Conservation (phyloP, 2,888 invertebrate genomes). For the Cataglyphis altisquamis region DNA sequence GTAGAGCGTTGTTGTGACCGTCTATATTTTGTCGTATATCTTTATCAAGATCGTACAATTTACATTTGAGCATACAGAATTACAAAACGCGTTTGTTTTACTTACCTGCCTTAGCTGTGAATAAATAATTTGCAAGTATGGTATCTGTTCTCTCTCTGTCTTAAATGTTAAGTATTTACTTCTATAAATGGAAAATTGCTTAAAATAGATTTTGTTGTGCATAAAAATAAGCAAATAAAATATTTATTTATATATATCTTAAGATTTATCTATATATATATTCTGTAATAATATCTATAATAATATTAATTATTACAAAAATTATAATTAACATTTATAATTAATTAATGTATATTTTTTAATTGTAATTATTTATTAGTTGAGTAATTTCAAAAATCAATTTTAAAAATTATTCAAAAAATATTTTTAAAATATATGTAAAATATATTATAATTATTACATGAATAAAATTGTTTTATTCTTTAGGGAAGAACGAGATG, state of each 20-base stretch:
- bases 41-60: not conserved
- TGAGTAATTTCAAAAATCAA: not conserved
- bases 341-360: too few species aligned
- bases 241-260: too few species aligned
- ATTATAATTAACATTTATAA: not conserved
- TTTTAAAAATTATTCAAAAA: not conserved
- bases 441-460: not conserved
- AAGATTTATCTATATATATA: too few species aligned
- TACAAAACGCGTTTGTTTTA: not conserved
- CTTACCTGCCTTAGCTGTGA: not conserved
- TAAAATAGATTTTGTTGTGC: not conserved
- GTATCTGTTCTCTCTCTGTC: not conserved
- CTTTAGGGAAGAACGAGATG: constrained; percentile 78
- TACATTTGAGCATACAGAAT: too few species aligned
- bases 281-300: too few species aligned
- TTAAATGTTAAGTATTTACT: not conserved
- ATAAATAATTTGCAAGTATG: not conserved
- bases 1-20: constrained; percentile 28
- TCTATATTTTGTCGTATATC: not conserved
- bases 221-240: not conserved
- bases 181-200: not conserved
- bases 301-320: not conserved
- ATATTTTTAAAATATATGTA: too few species aligned
- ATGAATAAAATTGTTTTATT: not conserved
- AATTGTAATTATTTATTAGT: not conserved